Conservation (phyloP, 1,140 invertebrate genomes). For the Pollicipes pollicipes region DNA sequence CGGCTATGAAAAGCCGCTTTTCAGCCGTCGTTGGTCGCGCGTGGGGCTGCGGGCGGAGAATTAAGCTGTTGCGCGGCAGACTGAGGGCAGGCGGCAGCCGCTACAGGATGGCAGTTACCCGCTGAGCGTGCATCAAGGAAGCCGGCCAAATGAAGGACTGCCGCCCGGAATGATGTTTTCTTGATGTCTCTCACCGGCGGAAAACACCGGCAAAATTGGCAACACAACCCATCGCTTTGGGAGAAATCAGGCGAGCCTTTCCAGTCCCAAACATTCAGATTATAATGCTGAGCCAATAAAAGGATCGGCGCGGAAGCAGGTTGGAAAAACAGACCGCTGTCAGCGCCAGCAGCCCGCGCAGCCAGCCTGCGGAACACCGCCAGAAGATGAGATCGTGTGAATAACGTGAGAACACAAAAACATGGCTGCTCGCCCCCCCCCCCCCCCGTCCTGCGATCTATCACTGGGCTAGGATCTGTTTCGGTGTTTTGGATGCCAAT, state of each 20-base stretch:
- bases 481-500: background rate
- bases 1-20: background rate
- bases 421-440: too few relatives aligned
- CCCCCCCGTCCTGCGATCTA: too few relatives aligned
- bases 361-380: too few relatives aligned
- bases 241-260: background rate
- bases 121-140: background rate
- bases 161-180: background rate
- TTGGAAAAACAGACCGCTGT: background rate
- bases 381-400: too few relatives aligned
- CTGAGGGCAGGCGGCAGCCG: too few relatives aligned
- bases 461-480: too few relatives aligned
- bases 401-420: too few relatives aligned
- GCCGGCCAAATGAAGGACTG: background rate
- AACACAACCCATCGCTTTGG: background rate
- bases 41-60: background rate
- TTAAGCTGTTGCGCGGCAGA: background rate
- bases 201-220: background rate
- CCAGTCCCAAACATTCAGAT: background rate
- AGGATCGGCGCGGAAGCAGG: too few relatives aligned
- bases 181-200: background rate
- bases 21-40: too few relatives aligned
- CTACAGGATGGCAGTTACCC: background rate
- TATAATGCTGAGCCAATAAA: background rate
- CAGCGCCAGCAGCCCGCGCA: too few relatives aligned